A percentile compares a stretch with the other conserved stretches of the same genome.
Evolutionary conservation across 2,888 invertebrate genomes (phyloP).

Genomic region (Dione vanillae): DNA sequence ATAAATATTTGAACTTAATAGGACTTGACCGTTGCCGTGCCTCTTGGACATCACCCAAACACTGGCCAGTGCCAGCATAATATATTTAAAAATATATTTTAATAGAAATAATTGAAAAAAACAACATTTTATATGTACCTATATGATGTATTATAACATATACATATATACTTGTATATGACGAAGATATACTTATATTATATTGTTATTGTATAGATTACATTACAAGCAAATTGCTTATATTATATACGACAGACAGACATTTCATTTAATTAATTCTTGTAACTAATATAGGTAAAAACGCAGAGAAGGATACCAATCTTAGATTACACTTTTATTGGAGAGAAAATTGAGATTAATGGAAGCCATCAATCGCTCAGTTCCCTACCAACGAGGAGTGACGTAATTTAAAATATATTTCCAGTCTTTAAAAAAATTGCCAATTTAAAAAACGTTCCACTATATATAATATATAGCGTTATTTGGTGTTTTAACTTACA

Average conservation of each 20-base stretch:
- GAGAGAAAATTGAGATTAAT: slow-evolving; percentile 25
- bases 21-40: no score
- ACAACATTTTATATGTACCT: no score
- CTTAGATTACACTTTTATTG: slow-evolving; percentile 26
- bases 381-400: slow-evolving; percentile 9
- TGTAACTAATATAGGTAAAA: slow-evolving; percentile 18
- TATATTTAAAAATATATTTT: no score
- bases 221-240: neutral
- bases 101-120: no score
- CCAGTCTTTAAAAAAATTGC: slow-evolving; percentile 9
- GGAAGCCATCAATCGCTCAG: slow-evolving; percentile 17
- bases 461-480: neutral
- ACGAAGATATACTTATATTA: neutral
- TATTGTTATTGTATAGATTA: neutral
- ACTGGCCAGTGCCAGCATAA: no score
- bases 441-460: neutral
- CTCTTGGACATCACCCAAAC: no score
- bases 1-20: no score
- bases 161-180: no score
- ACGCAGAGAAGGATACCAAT: slow-evolving; percentile 7
- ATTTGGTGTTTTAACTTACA: no score
- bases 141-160: no score
- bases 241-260: neutral
- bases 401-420: slow-evolving; percentile 22
- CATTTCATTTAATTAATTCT: neutral